Conservation (phyloP, 2,888 invertebrate genomes). For the Dermolepida albohirtum region DNA sequence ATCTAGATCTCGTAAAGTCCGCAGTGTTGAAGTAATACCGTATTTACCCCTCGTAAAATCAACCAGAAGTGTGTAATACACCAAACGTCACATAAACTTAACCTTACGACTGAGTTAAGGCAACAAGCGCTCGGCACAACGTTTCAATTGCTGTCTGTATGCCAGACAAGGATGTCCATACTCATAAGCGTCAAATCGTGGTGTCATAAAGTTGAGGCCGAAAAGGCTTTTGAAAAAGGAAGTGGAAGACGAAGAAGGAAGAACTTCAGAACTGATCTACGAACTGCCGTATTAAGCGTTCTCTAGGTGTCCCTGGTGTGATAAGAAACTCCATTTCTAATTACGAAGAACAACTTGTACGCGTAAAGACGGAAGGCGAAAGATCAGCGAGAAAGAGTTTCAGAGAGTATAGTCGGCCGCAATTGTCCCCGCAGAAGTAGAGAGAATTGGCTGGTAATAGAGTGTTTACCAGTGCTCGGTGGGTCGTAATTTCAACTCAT, state of each 20-base stretch:
- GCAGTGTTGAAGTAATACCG: slow-evolving; percentile 64
- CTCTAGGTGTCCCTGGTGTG: slow-evolving; percentile 55
- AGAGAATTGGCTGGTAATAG: slow-evolving; percentile 64
- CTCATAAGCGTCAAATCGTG: slow-evolving; percentile 65
- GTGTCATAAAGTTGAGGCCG: slow-evolving; percentile 63
- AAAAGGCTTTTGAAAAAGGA: slow-evolving; percentile 37
- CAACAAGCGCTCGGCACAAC: slow-evolving; percentile 45
- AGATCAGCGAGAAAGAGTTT: slow-evolving; percentile 38
- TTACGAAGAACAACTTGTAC: slow-evolving; percentile 47
- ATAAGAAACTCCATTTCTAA: slow-evolving; percentile 56
- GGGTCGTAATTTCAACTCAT: slow-evolving; percentile 67
- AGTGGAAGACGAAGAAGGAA: slow-evolving; percentile 53
- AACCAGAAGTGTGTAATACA: slow-evolving; percentile 66
- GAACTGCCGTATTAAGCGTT: slow-evolving; percentile 51
- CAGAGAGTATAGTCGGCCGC: slow-evolving; percentile 39
- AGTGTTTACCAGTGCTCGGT: slow-evolving; percentile 66
- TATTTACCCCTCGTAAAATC: slow-evolving; percentile 66
- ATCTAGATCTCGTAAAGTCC: slow-evolving; percentile 63
- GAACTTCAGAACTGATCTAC: slow-evolving; percentile 55
- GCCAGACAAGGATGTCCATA: slow-evolving; percentile 57
- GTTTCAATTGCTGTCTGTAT: slow-evolving; percentile 30
- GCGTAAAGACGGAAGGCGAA: slow-evolving; percentile 44
- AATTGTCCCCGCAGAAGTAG: slow-evolving; percentile 56
- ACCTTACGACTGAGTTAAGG: slow-evolving; percentile 56
- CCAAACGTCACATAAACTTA: slow-evolving; percentile 66